Evolutionary conservation across 2,888 invertebrate genomes (phyloP), one percentile per base, ranked within the genome.

Genomic region (Pterobdella sp.): DNA sequence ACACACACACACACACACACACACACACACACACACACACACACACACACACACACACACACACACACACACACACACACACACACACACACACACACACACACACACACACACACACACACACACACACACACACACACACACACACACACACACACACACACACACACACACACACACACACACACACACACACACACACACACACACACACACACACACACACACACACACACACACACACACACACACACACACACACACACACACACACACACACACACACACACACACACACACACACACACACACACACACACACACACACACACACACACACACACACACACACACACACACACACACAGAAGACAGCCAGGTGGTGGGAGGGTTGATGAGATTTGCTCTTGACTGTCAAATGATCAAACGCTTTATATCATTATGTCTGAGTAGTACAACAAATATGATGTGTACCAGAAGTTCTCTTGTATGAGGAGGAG

Each of bases 21-120:
- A 65, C 65, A 65, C 65, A 65, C 65, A 65, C 65, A 35, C 65
- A 65, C 65, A 65, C 65, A 65, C 4, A 65, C 65, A 65, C 65
- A 65, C 65, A 35, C 14, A 65, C 65, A 65, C 65, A 65, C 35
- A 65, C 65, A 65, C 35, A 65, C 32, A 65, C 35, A 65, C 65
- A 65, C 35, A 65, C 32, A 65, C 35, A 65, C 65, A 65, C 35
- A 65, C 65, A 65, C 35, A 65, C 65, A 65, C 35, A 65, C 65
- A 65, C 35, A 65, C 65, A 65, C 35, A 65, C 65, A 65, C 35
- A 65, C 65, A 65, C 35, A 65, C 65, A 65, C 35, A 65, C 65
- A 65, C 35, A 65, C 65, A 65, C 35, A 65, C 65, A 65, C 35
- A 65, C 65, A 65, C 35, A 65, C 65, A 65, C 35, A 65, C 65